Percentiles rank a stretch among this genome's conserved stretches.
phyloP scores from a whole-genome alignment of 37 sponge, comb jelly and placozoan species.

The Spongilla lacustris region DNA sequence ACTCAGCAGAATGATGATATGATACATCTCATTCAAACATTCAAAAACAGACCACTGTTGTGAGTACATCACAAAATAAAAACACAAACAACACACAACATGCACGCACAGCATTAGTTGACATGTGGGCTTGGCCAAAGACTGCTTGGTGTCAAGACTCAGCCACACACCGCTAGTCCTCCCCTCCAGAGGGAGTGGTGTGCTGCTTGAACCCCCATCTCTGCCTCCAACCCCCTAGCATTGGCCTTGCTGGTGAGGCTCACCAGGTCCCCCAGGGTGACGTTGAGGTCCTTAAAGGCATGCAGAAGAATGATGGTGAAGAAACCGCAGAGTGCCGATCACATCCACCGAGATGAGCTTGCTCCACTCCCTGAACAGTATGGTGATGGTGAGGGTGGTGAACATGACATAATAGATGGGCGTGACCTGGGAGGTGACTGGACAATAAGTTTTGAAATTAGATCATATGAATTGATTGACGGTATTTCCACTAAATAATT shows the following conservation, averaged over 20 bases:
- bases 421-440: conserved; percentile 90
- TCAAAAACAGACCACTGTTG: neutral
- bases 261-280: conserved; percentile 58
- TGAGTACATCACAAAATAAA: neutral
- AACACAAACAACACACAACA: neutral
- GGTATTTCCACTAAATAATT: no score
- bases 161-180: neutral
- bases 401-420: conserved; percentile 97
- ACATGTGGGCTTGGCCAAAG: neutral
- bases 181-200: neutral
- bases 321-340: conserved; percentile 82
- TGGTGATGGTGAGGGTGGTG: conserved; percentile 85
- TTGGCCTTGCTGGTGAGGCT: conserved; percentile 8
- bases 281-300: conserved; percentile 84
- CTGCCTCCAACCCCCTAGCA: neutral
- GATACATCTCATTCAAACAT: neutral
- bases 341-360: conserved; percentile 24
- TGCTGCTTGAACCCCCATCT: neutral
- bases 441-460: no score
- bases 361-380: conserved; percentile 87
- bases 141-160: neutral
- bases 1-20: neutral
- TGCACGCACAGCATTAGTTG: neutral
- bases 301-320: conserved; percentile 84
- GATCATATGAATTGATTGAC: no score